Evolutionary conservation across 2,113 vertebrate genomes (phyloP).

Genomic region (Planiliza haematocheilus): DNA sequence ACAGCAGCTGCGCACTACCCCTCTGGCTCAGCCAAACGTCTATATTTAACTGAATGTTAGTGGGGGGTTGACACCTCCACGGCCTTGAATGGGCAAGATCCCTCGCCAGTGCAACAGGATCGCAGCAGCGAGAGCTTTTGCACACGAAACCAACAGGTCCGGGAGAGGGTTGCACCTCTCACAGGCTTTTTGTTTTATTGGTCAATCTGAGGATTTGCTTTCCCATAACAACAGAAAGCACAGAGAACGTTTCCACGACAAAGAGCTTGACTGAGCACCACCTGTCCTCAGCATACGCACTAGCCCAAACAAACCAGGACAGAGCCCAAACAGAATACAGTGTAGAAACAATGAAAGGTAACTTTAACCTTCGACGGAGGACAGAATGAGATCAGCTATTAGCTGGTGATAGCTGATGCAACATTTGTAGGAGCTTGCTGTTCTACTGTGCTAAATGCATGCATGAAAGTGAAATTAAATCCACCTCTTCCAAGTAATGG

Average conservation of each 20-base stretch:
- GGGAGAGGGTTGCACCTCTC: too few species aligned
- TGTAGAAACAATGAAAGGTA: too few species aligned
- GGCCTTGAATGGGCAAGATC: conserved; percentile 68
- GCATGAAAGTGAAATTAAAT: conserved; percentile 7
- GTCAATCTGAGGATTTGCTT: neutral
- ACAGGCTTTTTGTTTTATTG: too few species aligned
- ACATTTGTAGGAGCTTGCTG: conserved; percentile 20
- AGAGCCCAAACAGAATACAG: neutral
- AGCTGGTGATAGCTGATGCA: conserved; percentile 55
- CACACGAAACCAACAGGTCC: neutral
- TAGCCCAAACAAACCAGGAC: conserved; percentile 25
- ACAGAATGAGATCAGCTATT: conserved; percentile 26
- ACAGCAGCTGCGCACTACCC: conserved; percentile 60
- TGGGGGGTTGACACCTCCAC: conserved; percentile 18
- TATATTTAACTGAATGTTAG: conserved; percentile 71
- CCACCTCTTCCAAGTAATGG: neutral
- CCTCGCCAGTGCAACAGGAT: neutral
- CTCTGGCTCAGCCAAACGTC: conserved; percentile 24
- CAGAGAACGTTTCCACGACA: neutral
- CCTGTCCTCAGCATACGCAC: neutral
- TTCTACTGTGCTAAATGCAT: conserved; percentile 27
- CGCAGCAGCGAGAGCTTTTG: neutral
- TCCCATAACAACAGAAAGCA: neutral
- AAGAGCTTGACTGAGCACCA: neutral
- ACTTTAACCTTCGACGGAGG: neutral